Evolutionary conservation across 2,113 vertebrate genomes (phyloP).

Genomic region (Phoxinus phoxinus): DNA sequence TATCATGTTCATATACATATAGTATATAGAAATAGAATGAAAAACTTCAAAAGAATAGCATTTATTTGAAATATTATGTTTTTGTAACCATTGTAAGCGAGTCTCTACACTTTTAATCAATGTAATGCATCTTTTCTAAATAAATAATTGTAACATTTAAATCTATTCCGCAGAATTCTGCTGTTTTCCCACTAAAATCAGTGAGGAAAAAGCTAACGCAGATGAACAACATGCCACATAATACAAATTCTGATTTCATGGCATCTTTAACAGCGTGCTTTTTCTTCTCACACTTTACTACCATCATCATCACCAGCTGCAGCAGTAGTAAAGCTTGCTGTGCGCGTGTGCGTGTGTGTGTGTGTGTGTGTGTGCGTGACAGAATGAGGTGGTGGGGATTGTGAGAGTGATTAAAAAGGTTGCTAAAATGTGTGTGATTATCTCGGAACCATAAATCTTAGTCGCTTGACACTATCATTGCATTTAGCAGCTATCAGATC

Average conservation of each 20-base stretch:
- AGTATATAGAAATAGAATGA: too few species aligned
- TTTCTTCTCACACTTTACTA: not conserved
- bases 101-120: not conserved
- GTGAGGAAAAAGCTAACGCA: not conserved
- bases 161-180: too few species aligned
- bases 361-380: not conserved
- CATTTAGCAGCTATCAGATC: not conserved
- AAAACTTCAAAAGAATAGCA: too few species aligned
- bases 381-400: not conserved
- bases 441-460: conserved; percentile 1
- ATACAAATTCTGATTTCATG: conserved; percentile 4
- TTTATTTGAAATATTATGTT: too few species aligned
- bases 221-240: not conserved
- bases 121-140: not conserved
- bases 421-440: not conserved
- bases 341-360: not conserved
- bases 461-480: not conserved
- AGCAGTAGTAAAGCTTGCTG: not conserved
- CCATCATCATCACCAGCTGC: not conserved
- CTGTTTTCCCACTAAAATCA: not conserved
- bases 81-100: not conserved
- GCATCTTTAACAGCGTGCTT: not conserved
- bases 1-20: too few species aligned
- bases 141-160: not conserved
- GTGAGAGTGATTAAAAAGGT: not conserved